These are phyloP conservation scores for Serinus canaria DNA, from an alignment of 2,113 vertebrate genomes.

Conservation along the genomic window DNA sequence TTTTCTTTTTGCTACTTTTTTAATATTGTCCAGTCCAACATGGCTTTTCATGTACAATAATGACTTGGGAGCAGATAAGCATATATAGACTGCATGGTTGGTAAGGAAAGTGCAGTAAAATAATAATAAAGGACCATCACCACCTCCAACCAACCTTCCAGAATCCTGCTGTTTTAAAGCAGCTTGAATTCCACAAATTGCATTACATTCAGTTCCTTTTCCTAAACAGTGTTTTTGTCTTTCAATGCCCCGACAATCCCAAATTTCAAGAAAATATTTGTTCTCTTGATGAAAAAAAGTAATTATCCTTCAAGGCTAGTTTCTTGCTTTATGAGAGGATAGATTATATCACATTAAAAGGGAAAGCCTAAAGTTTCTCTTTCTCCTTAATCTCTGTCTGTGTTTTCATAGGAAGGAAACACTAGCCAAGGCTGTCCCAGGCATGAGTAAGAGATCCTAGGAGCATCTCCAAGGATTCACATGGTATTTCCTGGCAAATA, in stretches of 20 bases:
- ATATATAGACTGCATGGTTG: background rate
- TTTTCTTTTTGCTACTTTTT: background rate
- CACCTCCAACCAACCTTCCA: background rate
- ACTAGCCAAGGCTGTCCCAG: background rate
- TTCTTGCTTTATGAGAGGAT: background rate
- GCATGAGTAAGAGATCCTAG: conserved; percentile 2
- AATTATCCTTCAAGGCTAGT: background rate
- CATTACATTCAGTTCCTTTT: background rate
- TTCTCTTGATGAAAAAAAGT: background rate
- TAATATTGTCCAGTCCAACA: background rate
- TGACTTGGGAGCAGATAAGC: background rate
- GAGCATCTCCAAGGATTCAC: conserved; percentile 49
- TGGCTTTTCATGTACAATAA: background rate
- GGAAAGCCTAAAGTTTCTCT: background rate
- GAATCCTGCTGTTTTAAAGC: background rate
- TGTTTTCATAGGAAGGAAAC: background rate
- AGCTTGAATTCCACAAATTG: background rate
- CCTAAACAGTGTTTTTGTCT: background rate
- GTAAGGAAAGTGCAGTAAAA: background rate
- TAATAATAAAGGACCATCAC: background rate
- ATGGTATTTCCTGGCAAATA: background rate
- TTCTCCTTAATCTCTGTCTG: background rate
- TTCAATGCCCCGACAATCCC: background rate
- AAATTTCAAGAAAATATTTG: background rate
- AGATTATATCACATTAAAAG: background rate